Evolutionary conservation across 2,888 invertebrate species (phyloP).

Genomic region (Dryocosmus kuriphilus): DNA sequence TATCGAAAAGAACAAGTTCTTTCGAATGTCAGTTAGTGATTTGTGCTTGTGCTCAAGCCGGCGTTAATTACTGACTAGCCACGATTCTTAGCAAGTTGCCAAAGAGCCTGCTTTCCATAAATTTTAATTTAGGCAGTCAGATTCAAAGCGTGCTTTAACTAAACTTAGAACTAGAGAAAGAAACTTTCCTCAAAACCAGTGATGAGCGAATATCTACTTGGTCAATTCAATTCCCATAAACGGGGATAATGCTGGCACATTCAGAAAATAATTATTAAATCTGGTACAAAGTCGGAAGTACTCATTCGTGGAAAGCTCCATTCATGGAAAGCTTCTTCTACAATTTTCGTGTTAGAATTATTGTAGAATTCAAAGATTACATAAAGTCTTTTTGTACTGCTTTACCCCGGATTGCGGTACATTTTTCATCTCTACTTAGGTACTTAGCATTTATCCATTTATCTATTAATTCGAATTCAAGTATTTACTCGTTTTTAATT

Average conservation of each 20-base stretch:
- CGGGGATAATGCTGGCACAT: neutral
- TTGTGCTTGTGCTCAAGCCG: constrained; percentile 65
- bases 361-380: too few relatives aligned
- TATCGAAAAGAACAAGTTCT: constrained; percentile 57
- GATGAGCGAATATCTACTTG: constrained; percentile 30
- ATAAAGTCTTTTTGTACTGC: neutral
- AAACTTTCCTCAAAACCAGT: constrained; percentile 27
- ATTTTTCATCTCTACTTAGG: constrained; percentile 24
- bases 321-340: neutral
- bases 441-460: constrained; percentile 14
- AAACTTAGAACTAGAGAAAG: constrained; percentile 26
- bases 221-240: constrained; percentile 25
- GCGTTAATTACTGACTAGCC: constrained; percentile 46
- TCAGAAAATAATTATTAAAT: neutral
- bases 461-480: constrained; percentile 27
- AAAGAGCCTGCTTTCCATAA: constrained; percentile 57
- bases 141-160: constrained; percentile 45
- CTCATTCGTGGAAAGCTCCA: neutral
- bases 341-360: too few relatives aligned
- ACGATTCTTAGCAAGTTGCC: constrained; percentile 53
- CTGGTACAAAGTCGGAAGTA: neutral
- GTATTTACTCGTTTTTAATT: neutral
- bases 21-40: constrained; percentile 68
- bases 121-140: constrained; percentile 51
- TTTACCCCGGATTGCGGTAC: neutral